These are phyloP conservation scores for Galerucella pusilla DNA, from an alignment of 2,888 invertebrate genomes.

Conservation along the genomic window DNA sequence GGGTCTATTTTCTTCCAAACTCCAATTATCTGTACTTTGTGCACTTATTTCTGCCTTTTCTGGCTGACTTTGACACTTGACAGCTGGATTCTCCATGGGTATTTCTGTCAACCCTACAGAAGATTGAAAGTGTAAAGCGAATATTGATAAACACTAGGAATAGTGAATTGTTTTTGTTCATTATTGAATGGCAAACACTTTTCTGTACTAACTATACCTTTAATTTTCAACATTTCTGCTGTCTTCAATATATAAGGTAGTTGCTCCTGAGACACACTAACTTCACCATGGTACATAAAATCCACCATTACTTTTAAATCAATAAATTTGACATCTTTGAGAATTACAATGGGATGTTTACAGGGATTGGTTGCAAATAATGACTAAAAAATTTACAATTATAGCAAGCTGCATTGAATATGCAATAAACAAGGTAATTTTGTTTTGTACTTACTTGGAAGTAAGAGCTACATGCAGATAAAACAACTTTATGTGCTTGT, in stretches of 20 bases:
- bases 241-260: conserved; percentile 83
- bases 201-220: conserved; percentile 65
- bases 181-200: background rate
- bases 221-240: conserved; percentile 88
- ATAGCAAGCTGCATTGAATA: too few relatives aligned
- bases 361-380: conserved; percentile 88
- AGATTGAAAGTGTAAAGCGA: background rate
- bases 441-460: conserved; percentile 75
- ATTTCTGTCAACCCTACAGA: conserved; percentile 79
- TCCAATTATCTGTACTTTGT: conserved; percentile 71
- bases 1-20: conserved; percentile 71
- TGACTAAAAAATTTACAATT: conserved; percentile 68
- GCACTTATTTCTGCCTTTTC: conserved; percentile 68
- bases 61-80: conserved; percentile 75
- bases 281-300: conserved; percentile 94
- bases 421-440: background rate
- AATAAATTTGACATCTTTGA: conserved; percentile 88
- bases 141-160: background rate
- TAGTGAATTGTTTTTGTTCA: background rate
- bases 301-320: conserved; percentile 90
- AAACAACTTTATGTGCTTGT: conserved; percentile 89
- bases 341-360: conserved; percentile 88
- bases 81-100: conserved; percentile 80
- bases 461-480: conserved; percentile 93
- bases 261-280: conserved; percentile 90